Evolutionary conservation across 2,888 invertebrate genomes (phyloP), one percentile per base, ranked within the genome.

Genomic region (Nasonia oneida): DNA sequence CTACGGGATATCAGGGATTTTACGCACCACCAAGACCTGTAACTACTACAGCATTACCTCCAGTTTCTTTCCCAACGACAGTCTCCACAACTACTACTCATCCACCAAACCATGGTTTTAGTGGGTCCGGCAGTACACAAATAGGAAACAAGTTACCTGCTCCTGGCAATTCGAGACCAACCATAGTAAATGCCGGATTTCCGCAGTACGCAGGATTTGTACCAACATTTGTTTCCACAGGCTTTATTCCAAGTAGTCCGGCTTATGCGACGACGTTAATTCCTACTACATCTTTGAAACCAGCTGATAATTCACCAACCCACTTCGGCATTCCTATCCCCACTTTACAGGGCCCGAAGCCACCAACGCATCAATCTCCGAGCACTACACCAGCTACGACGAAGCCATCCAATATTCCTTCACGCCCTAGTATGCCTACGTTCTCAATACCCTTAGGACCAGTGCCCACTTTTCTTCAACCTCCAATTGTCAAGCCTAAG

Each of bases 281-380:
- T 12, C 53, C 80, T 8, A 37, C 70, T 0, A 10, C 81, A 18
- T 12, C 39, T 8, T 5, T 78, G 15, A 88, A 87, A 80, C 88
- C 90, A 6, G 83, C 87, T 1, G 90, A 88, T 12, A 87, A 90
- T 39, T 88, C 91, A 4, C 92, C 92, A 0, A 93, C 92, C 1
- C 91, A 93, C 42, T 92, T 93, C 29, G 91, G 89, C 0, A 86
- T 93, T 39, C 92, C 93, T 0, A 90, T 93, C 83, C 92, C 92
- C 0, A 88, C 87, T 14, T 77, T 87, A 23, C 86, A 85, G 12
- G 64, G 80, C 18, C 89, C 89, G 33, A 90, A 88, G 80, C 90
- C 91, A n/a, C 90, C 91, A 18, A 23, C 75, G 2, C 84, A 85
- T 6, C 70, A 80, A 10, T 64, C 87, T 1, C 73, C 89, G 5